Conservation (phyloP, 2,113 vertebrate genomes). For the Columba livia region DNA sequence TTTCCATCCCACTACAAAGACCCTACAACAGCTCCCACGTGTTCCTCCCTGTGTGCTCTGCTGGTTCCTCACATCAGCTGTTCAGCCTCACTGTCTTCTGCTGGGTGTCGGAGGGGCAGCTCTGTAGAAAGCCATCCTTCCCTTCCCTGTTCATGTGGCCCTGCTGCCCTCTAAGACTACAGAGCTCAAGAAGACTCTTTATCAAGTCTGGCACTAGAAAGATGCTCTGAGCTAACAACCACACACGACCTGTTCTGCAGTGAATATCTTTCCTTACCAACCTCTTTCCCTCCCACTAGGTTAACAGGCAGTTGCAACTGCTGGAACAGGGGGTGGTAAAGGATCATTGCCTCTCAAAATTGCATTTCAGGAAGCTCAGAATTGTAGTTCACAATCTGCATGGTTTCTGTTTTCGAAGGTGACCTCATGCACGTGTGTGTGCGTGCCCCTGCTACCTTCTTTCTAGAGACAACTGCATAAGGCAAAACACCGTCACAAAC, state of each 20-base stretch:
- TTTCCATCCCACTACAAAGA: not conserved
- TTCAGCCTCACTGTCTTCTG: not conserved
- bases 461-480: not conserved
- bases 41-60: not conserved
- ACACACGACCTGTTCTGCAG: not conserved
- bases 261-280: not conserved
- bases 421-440: fast-evolving
- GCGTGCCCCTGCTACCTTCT: not conserved
- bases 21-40: not conserved
- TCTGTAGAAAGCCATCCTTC: not conserved
- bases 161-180: not conserved
- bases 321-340: not conserved
- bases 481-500: not conserved
- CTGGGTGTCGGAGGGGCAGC: not conserved
- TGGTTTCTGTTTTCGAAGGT: not conserved
- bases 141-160: not conserved
- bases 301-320: not conserved
- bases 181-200: not conserved
- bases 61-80: not conserved
- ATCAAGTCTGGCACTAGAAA: not conserved
- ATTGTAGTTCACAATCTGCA: not conserved
- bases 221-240: not conserved
- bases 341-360: not conserved
- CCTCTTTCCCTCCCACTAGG: not conserved
- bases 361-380: not conserved